phyloP scores from a whole-genome alignment of 64 coral and sea anemone genomes.

The Stylophora pistillata region DNA sequence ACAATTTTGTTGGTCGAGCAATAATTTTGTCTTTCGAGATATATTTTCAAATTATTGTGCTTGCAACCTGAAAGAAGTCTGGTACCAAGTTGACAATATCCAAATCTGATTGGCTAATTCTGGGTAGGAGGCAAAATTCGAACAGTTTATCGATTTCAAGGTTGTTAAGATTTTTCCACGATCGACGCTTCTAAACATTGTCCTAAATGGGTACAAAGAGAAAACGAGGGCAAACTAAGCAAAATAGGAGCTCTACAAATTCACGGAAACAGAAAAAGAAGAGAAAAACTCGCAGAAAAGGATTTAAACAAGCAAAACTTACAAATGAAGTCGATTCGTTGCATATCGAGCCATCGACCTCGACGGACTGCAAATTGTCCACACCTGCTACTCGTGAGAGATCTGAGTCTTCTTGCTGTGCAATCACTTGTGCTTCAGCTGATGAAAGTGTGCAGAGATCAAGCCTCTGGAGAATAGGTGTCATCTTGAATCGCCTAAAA shows the following conservation, averaged over 20 bases:
- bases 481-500: background rate
- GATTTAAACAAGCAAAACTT: background rate
- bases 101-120: slow-evolving; percentile 30
- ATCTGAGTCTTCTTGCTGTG: no score
- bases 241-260: background rate
- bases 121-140: slow-evolving; percentile 11
- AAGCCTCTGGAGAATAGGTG: background rate
- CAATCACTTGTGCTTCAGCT: background rate
- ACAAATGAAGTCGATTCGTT: background rate
- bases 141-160: background rate
- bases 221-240: slow-evolving; percentile 14
- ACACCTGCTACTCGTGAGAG: background rate
- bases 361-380: background rate
- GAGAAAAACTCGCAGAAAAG: background rate
- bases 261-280: slow-evolving; percentile 22
- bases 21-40: no score
- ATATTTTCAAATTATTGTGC: no score
- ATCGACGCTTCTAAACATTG: background rate
- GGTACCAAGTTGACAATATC: background rate
- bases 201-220: slow-evolving; percentile 15
- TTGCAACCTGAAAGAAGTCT: background rate
- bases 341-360: background rate
- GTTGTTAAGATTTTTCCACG: background rate
- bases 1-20: no score
- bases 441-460: background rate